Base-by-base conservation (phyloP, 2,888 invertebrate genomes). In the Sinhomidia bicolor region DNA sequence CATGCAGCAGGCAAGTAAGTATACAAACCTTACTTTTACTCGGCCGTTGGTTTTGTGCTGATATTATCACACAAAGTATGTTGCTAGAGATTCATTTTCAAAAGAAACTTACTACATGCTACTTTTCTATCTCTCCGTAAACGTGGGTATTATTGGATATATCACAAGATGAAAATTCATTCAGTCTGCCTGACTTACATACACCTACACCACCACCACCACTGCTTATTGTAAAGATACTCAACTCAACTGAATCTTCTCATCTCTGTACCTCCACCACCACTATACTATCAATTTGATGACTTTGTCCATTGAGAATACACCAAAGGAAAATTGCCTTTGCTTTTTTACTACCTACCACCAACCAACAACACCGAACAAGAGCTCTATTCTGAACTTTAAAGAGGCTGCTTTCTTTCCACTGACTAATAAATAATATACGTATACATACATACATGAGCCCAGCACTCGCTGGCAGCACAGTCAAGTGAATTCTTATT, bases 221-320 rank as follows among this genome's bases (percentile, higher is more conserved):
- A 17, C 14, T 14, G 12, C 74, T 23, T n/a, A n/a, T n/a, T n/a
- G n/a, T n/a, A n/a, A n/a, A n/a, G 32, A 1, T 36, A 47, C 44
- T 74, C 44, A 9, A 54, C n/a, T n/a, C n/a, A n/a, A 76, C 51
- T 54, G n/a, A 32, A 29, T 54, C 26, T n/a, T 54, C 76, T 68
- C 68, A 68, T 47, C 47, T 57, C 54, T 78, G 6, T 57, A 76
- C 78, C 32, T 32, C 36, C 36, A 36, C 36, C 36, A 36, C 36
- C 36, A 36, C 36, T 47, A 10, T 29, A 10, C 17, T 68, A 78
- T 54, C 78, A 78, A 54, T 54, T 57, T 78, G 78, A 78, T 57
- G 57, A 57, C 54, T 32, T 57, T 78, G 78, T 78, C 78, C 57
- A 57, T 78, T 78, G 78, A 78, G 78, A 78, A 54, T 76, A 44